Evolutionary conservation across 2,888 invertebrate genomes (phyloP).

Genomic region (Napeogenes sylphis): DNA sequence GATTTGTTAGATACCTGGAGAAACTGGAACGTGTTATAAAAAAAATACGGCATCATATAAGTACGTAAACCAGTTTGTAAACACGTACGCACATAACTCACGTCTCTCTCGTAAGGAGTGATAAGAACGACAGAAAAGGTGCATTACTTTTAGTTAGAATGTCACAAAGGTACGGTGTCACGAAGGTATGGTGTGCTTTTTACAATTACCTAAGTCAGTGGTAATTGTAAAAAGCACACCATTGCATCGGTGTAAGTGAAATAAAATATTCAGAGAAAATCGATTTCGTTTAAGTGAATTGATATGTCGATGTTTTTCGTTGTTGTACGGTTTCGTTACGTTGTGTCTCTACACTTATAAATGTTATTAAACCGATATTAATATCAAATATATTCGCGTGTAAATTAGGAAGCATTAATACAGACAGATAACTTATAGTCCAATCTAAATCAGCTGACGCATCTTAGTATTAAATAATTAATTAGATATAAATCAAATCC

Average conservation of each 20-base stretch:
- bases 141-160: constrained; percentile 62
- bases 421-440: background rate
- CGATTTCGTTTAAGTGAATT: background rate
- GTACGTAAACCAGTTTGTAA: constrained; percentile 5
- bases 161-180: constrained; percentile 28
- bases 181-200: too few species aligned
- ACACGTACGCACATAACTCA: constrained; percentile 37
- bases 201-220: too few species aligned
- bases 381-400: background rate
- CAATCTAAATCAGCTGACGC: constrained; percentile 4
- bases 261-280: constrained; percentile 8
- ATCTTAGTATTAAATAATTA: constrained; percentile 19
- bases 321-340: background rate
- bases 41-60: background rate
- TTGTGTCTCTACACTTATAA: background rate
- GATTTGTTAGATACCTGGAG: too few species aligned
- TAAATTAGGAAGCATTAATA: background rate
- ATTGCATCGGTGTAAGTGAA: constrained; percentile 24
- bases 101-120: constrained; percentile 60
- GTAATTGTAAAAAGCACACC: constrained; percentile 45
- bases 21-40: background rate
- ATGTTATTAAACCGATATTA: background rate
- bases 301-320: background rate
- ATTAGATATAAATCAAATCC: constrained; percentile 26
- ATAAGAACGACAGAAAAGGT: constrained; percentile 59